Evolutionary conservation across 2,888 invertebrate species (phyloP).

Genomic region (Ophion slaviceki): DNA sequence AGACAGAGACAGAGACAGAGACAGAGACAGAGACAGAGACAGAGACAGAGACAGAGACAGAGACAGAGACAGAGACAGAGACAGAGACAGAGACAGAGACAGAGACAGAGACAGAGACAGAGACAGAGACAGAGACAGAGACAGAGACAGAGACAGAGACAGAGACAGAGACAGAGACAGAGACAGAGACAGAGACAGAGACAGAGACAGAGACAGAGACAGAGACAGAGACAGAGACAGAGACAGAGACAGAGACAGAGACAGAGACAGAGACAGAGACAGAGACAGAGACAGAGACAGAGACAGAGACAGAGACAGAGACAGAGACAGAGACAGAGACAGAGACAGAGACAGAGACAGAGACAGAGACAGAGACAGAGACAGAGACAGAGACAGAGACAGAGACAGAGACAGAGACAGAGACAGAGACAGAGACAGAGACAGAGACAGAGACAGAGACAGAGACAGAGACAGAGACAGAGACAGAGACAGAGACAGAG

Average conservation of each 20-base stretch:
- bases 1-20: neutral
- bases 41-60: conserved; percentile 4
- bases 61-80: neutral
- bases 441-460: conserved; percentile 14
- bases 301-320: neutral
- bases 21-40: conserved; percentile 14
- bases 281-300: neutral
- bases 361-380: neutral
- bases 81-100: conserved; percentile 17
- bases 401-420: neutral
- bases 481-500: neutral
- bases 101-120: neutral
- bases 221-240: neutral
- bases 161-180: neutral
- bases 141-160: conserved; percentile 14
- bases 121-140: neutral
- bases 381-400: conserved; percentile 14
- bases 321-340: conserved; percentile 14
- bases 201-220: conserved; percentile 14
- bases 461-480: neutral
- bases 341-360: neutral
- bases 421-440: neutral
- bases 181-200: neutral
- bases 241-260: neutral
- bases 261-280: conserved; percentile 14